Conservation (phyloP, 2,888 invertebrate species). For the Drosophila tripunctata region DNA sequence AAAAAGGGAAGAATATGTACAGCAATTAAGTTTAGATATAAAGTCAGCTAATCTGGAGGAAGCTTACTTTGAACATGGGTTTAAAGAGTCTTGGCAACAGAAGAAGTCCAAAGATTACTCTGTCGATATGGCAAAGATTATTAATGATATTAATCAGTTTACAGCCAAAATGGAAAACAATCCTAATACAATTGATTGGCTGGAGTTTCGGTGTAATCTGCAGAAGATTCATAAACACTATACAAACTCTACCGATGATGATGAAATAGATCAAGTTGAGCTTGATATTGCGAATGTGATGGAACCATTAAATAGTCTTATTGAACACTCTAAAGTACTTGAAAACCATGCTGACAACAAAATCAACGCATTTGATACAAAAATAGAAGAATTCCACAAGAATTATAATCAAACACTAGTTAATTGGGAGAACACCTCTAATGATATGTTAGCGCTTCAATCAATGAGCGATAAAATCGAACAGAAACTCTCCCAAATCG, state of each 20-base stretch:
- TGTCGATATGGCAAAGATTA: conserved; percentile 6
- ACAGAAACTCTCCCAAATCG: conserved; percentile 25
- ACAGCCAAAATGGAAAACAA: conserved; percentile 22
- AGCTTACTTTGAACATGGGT: not conserved
- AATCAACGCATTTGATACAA: conserved; percentile 28
- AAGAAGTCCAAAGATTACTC: too few relatives aligned
- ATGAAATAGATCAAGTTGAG: not conserved
- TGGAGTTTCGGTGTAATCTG: conserved; percentile 34
- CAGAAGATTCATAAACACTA: conserved; percentile 45
- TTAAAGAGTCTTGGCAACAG: not conserved
- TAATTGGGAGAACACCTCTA: conserved; percentile 19
- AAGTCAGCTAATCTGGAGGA: not conserved
- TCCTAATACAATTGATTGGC: conserved; percentile 37
- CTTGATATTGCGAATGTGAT: conserved; percentile 5
- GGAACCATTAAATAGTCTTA: conserved; percentile 7
- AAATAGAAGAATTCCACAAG: conserved; percentile 18
- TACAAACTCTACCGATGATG: not conserved
- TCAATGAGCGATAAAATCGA: conserved; percentile 34
- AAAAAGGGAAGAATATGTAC: not conserved
- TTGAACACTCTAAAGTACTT: conserved; percentile 8
- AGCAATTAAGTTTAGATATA: not conserved
- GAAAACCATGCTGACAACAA: conserved; percentile 16
- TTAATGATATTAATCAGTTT: conserved; percentile 40
- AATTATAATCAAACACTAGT: conserved; percentile 15
- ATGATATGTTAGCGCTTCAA: conserved; percentile 37